Evolutionary conservation across 2,888 invertebrate genomes (phyloP), one percentile per base, ranked within the genome.

Genomic region (Calliphora vomitoria): DNA sequence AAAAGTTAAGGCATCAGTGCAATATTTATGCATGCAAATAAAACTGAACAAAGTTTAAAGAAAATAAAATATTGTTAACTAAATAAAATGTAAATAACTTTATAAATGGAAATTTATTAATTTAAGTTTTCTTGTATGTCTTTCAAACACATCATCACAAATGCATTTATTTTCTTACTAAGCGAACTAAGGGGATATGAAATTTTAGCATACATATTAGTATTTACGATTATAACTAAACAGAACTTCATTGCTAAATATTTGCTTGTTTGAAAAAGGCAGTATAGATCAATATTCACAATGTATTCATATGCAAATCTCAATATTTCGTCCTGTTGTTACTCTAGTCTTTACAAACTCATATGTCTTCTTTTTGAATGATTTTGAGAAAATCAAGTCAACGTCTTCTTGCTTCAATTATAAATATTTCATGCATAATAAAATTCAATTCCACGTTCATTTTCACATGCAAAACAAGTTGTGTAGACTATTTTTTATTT

Each of bases 401-500:
- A 25, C 25, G 25, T 2, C 25, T 58, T 25, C 47, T 68, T 68
- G 13, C 78, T 75, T 75, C 81, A 88, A 82, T 79, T 86, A 90
- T 60, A 68, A 44, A 75, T 91, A 91, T 91, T 91, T 91, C 91
- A 91, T 91, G 91, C 91, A 91, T 91, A 90, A 91, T 91, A 91
- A 91, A 91, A 91, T 91, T 91, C 91, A 91, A 91, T 91, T 91
- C 91, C 91, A 91, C 90, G 91, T 91, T 90, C 89, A 91, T 91
- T 91, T 91, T 91, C 90, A 91, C 90, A 91, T 91, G 91, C 91
- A 91, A 91, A 91, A 91, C 90, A 90, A 90, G n/a, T n/a, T n/a
- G n/a, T n/a, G n/a, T n/a, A n/a, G n/a, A 91, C 78, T 76, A 74
- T 74, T 35, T 69, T 1, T 11, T 50, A 53, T 76, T 35, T 41